phyloP scores from a whole-genome alignment of 2,888 invertebrate species.

The Calameuta filiformis region DNA sequence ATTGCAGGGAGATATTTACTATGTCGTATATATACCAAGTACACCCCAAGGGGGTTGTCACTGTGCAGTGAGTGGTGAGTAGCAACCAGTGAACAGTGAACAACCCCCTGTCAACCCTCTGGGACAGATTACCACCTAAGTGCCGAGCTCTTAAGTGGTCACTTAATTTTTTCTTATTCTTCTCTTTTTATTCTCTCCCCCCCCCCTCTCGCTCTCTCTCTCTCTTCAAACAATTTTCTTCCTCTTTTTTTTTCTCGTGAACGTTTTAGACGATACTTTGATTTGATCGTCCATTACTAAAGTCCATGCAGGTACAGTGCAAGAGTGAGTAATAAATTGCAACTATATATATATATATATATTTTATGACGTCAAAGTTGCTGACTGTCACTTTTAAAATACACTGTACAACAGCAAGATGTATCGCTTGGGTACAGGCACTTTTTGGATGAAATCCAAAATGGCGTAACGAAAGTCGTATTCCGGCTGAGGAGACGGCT shows the following conservation, averaged over 20 bases:
- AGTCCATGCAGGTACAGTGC: neutral
- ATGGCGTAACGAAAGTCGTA: neutral
- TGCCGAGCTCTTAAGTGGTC: conserved; percentile 42
- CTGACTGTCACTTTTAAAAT: neutral
- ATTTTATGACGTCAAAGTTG: neutral
- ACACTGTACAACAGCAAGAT: neutral
- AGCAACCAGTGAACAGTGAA: conserved; percentile 9
- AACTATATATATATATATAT: neutral
- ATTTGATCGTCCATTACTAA: neutral
- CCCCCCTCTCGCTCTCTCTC: neutral
- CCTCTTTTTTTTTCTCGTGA: neutral
- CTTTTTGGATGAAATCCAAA: neutral
- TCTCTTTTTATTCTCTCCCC: neutral
- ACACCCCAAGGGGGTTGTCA: conserved; percentile 36
- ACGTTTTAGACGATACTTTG: neutral
- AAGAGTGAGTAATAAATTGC: neutral
- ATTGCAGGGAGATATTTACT: conserved; percentile 21
- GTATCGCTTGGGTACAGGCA: neutral
- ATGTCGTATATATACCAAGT: conserved; percentile 27
- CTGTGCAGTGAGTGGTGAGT: conserved; percentile 21
- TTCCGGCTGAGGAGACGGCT: conserved; percentile 26
- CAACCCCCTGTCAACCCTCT: conserved; percentile 34
- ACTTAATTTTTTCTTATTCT: conserved; percentile 28
- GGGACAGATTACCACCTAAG: conserved; percentile 48
- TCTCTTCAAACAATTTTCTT: neutral